Base-by-base conservation (phyloP, 2,888 invertebrate species). In the Cryptosula pallasiana region DNA sequence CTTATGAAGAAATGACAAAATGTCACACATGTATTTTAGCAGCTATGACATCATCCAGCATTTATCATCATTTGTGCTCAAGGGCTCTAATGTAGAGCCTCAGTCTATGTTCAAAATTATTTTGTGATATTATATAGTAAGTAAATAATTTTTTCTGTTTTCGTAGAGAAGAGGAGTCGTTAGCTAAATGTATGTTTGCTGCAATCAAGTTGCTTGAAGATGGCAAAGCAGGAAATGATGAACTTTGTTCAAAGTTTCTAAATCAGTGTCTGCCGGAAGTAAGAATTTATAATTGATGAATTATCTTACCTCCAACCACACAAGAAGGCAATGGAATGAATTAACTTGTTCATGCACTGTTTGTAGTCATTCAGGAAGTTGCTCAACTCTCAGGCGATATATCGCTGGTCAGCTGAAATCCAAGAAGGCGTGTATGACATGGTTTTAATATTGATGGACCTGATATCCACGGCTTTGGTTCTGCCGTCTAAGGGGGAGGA, bases 391-490 rank as follows among this genome's bases (percentile, higher is more conserved):
- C 79, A 78, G 72, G 86, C 86, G 63, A 86, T 86, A 23, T 80
- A 84, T 72, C 78, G 84, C 34, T 87, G 87, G 87, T 82, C 81
- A 35, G 77, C 80, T 35, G 87, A 87, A 75, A 85, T 86, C 55
- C 87, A 87, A 76, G 86, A 86, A 74, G 87, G 87, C 1, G 85
- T 87, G 55, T 83, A 81, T 75, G 82, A 82, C 76, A 87, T 87
- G 87, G 76, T 85, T 27, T 81, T 84, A 71, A 76, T 87, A 57
- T 79, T 86, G 63, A 78, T 86, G 36, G 86, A 86, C 73, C 78
- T 87, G 55, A 80, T 85, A 3, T 82, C 84, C 5, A 29, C 70
- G 9, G 70, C 70, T 9, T 25, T 54, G 5, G 45, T 5, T 70
- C 77, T 79, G 35, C 83, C 84, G n/a, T 23, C 70, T 25, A 27